A percentile compares a stretch with the other conserved stretches of the same genome.
These are phyloP conservation scores for Ianthella basta DNA, from an alignment of 37 sponge, comb jelly and placozoan species.

Conservation along the genomic window DNA sequence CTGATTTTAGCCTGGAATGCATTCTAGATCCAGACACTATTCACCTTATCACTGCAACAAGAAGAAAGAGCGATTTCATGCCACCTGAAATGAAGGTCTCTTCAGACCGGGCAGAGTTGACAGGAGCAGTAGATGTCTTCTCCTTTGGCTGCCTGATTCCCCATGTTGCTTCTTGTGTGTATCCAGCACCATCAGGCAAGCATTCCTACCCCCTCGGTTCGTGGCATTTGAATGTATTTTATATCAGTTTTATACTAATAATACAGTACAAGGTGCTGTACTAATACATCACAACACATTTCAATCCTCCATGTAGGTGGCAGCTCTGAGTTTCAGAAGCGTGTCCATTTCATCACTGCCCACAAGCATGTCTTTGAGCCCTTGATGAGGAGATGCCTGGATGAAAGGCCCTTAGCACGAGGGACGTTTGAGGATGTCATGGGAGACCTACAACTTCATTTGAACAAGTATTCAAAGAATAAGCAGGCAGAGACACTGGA, in stretches of 20 bases:
- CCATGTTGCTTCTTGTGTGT: conserved; percentile 12
- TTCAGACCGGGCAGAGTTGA: not conserved
- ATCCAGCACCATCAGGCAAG: too few relatives aligned
- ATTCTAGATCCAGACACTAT: not conserved
- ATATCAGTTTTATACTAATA: too few relatives aligned
- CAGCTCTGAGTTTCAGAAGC: not conserved
- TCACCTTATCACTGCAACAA: too few relatives aligned
- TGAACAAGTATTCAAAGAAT: too few relatives aligned
- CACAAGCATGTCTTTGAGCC: not conserved
- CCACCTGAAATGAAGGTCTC: conserved; percentile 2
- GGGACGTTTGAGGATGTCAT: not conserved
- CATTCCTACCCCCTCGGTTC: too few relatives aligned
- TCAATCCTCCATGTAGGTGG: not conserved
- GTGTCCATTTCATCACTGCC: not conserved
- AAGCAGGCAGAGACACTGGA: too few relatives aligned
- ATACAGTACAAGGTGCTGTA: too few relatives aligned
- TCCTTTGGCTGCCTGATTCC: conserved; percentile 20
- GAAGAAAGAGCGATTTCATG: not conserved
- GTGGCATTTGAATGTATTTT: too few relatives aligned
- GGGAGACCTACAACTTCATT: too few relatives aligned
- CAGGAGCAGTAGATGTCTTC: conserved; percentile 14
- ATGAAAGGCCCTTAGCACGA: not conserved
- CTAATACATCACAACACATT: too few relatives aligned
- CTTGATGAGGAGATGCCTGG: not conserved
- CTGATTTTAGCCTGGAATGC: not conserved